A percentile compares a stretch with the other conserved stretches of the same genome.
Conservation (phyloP, 2,888 invertebrate genomes). For the Melipona beecheii region DNA sequence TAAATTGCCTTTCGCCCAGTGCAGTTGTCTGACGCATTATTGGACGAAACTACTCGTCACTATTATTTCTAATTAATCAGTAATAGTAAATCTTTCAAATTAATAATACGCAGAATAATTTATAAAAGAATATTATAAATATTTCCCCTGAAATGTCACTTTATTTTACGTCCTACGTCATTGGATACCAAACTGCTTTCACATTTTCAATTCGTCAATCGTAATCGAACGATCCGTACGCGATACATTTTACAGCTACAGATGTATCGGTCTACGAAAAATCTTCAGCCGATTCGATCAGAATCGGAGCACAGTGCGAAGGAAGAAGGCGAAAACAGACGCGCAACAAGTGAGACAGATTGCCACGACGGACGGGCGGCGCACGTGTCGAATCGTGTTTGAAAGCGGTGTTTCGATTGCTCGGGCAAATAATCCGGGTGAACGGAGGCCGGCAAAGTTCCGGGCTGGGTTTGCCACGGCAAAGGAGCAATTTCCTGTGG, state of each 20-base stretch:
- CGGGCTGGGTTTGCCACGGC: slow-evolving; percentile 31
- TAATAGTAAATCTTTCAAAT: not conserved
- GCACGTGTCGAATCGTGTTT: slow-evolving; percentile 19
- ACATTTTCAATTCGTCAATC: not conserved
- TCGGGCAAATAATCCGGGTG: slow-evolving; percentile 33
- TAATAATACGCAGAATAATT: too few species aligned
- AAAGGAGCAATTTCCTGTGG: slow-evolving; percentile 64
- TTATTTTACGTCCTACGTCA: not conserved
- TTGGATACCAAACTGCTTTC: not conserved
- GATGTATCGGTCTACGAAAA: too few species aligned
- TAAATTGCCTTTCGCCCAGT: not conserved
- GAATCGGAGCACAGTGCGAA: not conserved
- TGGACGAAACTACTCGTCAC: not conserved
- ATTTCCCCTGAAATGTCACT: too few species aligned
- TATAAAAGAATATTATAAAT: too few species aligned
- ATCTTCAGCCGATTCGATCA: not conserved
- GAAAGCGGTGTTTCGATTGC: slow-evolving; percentile 11
- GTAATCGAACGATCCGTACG: not conserved
- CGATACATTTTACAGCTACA: too few species aligned
- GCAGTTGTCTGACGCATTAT: slow-evolving; percentile 22
- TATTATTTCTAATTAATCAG: not conserved
- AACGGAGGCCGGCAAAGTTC: slow-evolving; percentile 33
- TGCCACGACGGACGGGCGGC: not conserved
- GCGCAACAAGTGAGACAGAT: slow-evolving; percentile 51
- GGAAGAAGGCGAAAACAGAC: not conserved